Evolutionary conservation across 2,888 invertebrate species (phyloP).

Genomic region (Dasypolia templi): DNA sequence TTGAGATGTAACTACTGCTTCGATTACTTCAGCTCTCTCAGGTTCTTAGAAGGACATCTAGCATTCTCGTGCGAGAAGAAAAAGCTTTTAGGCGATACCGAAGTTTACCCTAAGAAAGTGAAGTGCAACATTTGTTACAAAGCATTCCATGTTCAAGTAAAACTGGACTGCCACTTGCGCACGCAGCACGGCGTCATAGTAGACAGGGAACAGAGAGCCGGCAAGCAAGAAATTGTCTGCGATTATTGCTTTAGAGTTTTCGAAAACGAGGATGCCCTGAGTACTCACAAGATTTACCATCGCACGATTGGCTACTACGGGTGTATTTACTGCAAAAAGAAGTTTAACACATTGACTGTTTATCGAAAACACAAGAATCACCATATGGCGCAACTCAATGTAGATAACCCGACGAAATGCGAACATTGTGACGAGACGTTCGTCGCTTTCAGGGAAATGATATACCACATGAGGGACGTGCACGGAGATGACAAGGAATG

Average conservation of each 20-base stretch:
- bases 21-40: slow-evolving; percentile 84
- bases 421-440: slow-evolving; percentile 90
- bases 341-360: slow-evolving; percentile 87
- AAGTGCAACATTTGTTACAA: slow-evolving; percentile 88
- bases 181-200: slow-evolving; percentile 82
- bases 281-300: slow-evolving; percentile 85
- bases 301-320: slow-evolving; percentile 85
- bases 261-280: slow-evolving; percentile 84
- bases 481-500: slow-evolving; percentile 88
- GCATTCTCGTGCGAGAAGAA: slow-evolving; percentile 86
- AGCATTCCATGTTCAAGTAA: slow-evolving; percentile 87
- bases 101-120: slow-evolving; percentile 82
- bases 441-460: slow-evolving; percentile 89
- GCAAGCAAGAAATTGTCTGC: slow-evolving; percentile 82
- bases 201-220: slow-evolving; percentile 74
- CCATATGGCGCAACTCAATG: slow-evolving; percentile 83
- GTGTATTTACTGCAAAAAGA: slow-evolving; percentile 88
- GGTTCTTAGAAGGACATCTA: slow-evolving; percentile 87
- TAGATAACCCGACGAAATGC: slow-evolving; percentile 86
- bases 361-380: slow-evolving; percentile 89
- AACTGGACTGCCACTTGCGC: slow-evolving; percentile 86
- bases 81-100: slow-evolving; percentile 84
- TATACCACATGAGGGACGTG: slow-evolving; percentile 86
- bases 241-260: slow-evolving; percentile 88
- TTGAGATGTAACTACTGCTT: slow-evolving; percentile 88